Percentiles rank a stretch among this genome's conserved stretches.
phyloP scores from a whole-genome alignment of 2,888 invertebrate genomes.

The Orthonychiurus folsomi region DNA sequence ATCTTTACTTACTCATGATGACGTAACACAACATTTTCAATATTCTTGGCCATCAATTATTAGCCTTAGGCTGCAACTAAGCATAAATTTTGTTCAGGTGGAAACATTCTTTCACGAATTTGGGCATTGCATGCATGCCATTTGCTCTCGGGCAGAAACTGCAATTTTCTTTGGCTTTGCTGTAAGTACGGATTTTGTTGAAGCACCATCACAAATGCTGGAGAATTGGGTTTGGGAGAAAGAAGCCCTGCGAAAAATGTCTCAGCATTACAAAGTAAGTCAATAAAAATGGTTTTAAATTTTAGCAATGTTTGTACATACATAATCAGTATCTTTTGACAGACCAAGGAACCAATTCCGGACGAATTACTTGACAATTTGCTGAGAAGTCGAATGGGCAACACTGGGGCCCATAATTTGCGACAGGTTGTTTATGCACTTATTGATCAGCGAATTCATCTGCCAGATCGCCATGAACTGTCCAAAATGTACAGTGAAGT shows the following conservation, averaged over 20 bases:
- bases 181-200: conserved; percentile 50
- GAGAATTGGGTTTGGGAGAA: conserved; percentile 51
- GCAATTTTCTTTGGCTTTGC: conserved; percentile 46
- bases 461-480: conserved; percentile 31
- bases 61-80: not conserved
- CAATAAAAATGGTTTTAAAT: no score
- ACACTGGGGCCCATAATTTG: conserved; percentile 47
- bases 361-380: conserved; percentile 45
- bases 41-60: not conserved
- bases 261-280: conserved; percentile 45
- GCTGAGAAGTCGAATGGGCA: conserved; percentile 45
- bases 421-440: conserved; percentile 47
- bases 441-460: conserved; percentile 48
- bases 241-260: conserved; percentile 47
- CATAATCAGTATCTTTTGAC: no score
- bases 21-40: conserved; percentile 41
- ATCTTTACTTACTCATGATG: conserved; percentile 47
- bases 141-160: conserved; percentile 46
- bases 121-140: conserved; percentile 50
- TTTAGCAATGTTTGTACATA: no score
- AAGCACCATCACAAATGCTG: conserved; percentile 42
- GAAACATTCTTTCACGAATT: conserved; percentile 51
- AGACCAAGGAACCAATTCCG: conserved; percentile 43
- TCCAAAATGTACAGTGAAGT: conserved; percentile 21
- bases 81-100: no score